Base-by-base conservation (phyloP, 37 sponge, comb jelly and placozoan genomes). In the Ianthella basta region DNA sequence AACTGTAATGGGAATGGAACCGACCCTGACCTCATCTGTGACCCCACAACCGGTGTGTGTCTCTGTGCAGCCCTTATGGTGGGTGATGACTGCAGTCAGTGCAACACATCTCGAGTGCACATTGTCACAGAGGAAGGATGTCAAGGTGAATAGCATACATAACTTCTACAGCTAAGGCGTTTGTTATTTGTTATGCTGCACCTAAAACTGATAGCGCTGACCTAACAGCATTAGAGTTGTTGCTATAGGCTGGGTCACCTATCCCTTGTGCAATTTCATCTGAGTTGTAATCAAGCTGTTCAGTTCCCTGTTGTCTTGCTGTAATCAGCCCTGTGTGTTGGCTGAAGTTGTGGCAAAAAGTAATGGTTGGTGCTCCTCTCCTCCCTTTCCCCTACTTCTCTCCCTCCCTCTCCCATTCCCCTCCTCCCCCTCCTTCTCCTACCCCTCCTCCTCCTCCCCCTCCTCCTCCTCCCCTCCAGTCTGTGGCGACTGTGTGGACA, bases 401-500 rank as follows among this genome's bases (percentile, higher is more conserved):
- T 29, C 66, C 8, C 66, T 29, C 66, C 23, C 66, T 29, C 66
- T 29, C 66, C 23, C 66, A 64, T 30, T 29, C 66, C 23, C 66
- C 23, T 30, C 8, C 66, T 29, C 66, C 23, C 66, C 23, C 66
- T 29, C 66, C 23, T 30, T 29, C 66, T 29, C 66, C 23, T 30
- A 64, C 66, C 23, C 66, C 23, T 30, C 23, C 66, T 29, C 66
- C 23, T 16, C 23, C 66, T 29, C 66, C 23, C 66, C 23, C 66
- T 29, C 14, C 66, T 29, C 66, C 23, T 30, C 23, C 66, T 29
- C 66, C 23, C 23, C 23, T 30, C 23, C 66, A 72, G 73, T 72
- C 10, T 72, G 73, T 72, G 73, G 73, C 5, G 73, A 72, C 41
- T 72, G 73, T 37, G 73, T 72, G 35, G 73, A 72, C 6, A 37